Conservation (phyloP, 2,888 invertebrate genomes). For the Drosophila monieri region DNA sequence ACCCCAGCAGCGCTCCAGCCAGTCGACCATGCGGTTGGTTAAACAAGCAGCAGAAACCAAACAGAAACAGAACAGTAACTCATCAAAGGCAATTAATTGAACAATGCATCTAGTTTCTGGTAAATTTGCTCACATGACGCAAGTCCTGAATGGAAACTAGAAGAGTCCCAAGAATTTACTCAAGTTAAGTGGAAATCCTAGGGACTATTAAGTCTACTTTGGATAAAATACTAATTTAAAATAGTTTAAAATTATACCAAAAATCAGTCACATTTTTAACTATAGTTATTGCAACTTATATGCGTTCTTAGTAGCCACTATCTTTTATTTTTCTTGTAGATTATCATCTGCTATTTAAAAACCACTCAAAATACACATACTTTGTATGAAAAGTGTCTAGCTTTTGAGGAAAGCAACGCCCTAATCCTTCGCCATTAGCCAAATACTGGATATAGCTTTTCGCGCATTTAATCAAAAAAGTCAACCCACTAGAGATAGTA, state of each 20-base stretch:
- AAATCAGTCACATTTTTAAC: no score
- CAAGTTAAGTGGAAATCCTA: neutral
- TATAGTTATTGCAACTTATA: no score
- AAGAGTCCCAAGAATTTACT: neutral
- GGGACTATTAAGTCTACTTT: no score
- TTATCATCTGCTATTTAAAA: neutral
- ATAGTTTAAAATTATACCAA: no score
- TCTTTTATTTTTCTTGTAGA: neutral
- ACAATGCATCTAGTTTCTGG: neutral
- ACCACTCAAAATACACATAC: no score
- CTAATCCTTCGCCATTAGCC: neutral
- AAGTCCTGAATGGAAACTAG: neutral
- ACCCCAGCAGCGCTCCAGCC: conserved; percentile 43
- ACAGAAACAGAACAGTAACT: conserved; percentile 17
- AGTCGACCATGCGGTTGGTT: conserved; percentile 41
- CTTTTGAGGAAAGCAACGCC: neutral
- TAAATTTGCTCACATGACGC: neutral
- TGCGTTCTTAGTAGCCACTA: no score
- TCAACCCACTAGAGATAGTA: neutral
- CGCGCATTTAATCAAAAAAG: conserved; percentile 2
- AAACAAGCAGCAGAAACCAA: conserved; percentile 9
- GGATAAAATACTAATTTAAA: no score
- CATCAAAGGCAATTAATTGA: conserved; percentile 30
- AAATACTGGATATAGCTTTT: neutral
- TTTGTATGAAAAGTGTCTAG: neutral